Base-by-base conservation (phyloP, 2,888 invertebrate species). In the Cenopis cana region DNA sequence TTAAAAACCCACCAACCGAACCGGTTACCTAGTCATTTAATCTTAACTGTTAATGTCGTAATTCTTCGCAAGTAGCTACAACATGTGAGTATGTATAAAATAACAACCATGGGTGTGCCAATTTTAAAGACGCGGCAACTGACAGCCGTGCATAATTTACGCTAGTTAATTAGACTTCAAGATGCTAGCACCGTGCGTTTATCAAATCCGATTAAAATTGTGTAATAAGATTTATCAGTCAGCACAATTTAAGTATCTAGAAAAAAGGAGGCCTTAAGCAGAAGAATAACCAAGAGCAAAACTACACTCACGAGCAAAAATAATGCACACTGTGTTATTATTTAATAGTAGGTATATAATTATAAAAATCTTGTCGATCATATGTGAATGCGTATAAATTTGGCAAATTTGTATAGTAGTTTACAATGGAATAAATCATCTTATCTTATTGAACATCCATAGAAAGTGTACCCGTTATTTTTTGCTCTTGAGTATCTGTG, bases 71-170 rank as follows among this genome's bases (percentile, higher is more conserved):
- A 52, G 56, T 20, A 33, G 24, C 17, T 33, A 18, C 54, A 50
- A 17, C 50, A 59, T 33, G n/a, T 6, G 29, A 56, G n/a, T 59
- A 49, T 56, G 41, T 60, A 60, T 54, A 36, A 64, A 60, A 60
- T 65, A 69, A 64, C 52, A 64, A 57, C 52, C 55, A 71, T 41
- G 46, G 68, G 69, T 56, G 66, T 54, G 60, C 70, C 71, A 55
- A 67, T 71, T 71, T 50, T 29, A 55, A 71, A 33, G 60, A 70
- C 29, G 55, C 55, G 55, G 61, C 61, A 66, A 67, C 71, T 56
- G 66, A 67, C 71, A 67, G 50, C 55, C 71, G 61, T 56, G 66
- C 66, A 71, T 71, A 67, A 38, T 57, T 61, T 56, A 61, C 66
- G 66, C 38, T 61, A n/a, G 46, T 56, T 71, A 71, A 71, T 71